These are phyloP conservation scores for Eretmochelys imbricata DNA, from an alignment of 2,113 vertebrate genomes.

Conservation along the genomic window DNA sequence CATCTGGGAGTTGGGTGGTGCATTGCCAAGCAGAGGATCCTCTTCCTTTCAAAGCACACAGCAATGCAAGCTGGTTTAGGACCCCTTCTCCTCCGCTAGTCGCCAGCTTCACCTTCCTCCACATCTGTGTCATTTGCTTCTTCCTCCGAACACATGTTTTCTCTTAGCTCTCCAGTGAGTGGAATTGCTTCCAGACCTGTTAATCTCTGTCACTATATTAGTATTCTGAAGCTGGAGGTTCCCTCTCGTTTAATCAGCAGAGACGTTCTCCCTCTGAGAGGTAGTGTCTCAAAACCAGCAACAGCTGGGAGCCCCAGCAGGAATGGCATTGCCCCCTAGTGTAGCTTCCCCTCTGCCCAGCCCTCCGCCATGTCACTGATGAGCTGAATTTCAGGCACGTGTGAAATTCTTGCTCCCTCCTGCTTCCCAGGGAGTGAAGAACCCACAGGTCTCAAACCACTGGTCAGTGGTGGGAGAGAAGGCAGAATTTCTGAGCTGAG, in stretches of 20 bases:
- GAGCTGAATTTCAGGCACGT: background rate
- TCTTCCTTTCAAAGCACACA: background rate
- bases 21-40: background rate
- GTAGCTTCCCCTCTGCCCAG: background rate
- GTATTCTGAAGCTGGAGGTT: background rate
- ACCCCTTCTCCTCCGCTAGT: background rate
- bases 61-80: background rate
- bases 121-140: background rate
- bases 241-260: background rate
- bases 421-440: background rate
- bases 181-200: background rate
- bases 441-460: background rate
- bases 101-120: background rate
- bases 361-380: background rate
- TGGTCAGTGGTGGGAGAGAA: background rate
- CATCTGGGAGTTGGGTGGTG: background rate
- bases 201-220: constrained; percentile 18
- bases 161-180: background rate
- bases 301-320: background rate
- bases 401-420: background rate
- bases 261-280: background rate
- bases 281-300: background rate
- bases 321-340: background rate
- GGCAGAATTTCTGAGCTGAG: background rate
- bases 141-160: background rate